Evolutionary conservation across 2,888 invertebrate species (phyloP).

Genomic region (Melanargia galathea): DNA sequence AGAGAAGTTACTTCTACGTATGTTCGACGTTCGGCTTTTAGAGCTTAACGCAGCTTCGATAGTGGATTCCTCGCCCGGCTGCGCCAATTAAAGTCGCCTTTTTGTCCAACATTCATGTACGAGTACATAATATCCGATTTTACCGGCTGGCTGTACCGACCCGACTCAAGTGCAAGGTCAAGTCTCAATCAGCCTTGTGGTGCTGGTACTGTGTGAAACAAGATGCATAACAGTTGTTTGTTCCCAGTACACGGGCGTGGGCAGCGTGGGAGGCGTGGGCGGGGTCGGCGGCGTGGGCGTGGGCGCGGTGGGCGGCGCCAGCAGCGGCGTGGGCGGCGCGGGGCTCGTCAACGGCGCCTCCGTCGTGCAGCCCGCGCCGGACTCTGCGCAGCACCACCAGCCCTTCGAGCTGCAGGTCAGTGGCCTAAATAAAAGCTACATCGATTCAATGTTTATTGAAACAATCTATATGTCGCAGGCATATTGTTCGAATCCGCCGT

Average conservation of each 20-base stretch:
- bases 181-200: too few relatives aligned
- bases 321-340: slow-evolving; percentile 56
- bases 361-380: slow-evolving; percentile 76
- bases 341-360: slow-evolving; percentile 75
- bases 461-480: too few relatives aligned
- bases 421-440: neutral
- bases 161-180: too few relatives aligned
- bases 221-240: neutral
- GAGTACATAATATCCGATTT: too few relatives aligned
- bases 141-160: too few relatives aligned
- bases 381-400: slow-evolving; percentile 84
- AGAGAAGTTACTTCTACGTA: too few relatives aligned
- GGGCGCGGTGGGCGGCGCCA: slow-evolving; percentile 49
- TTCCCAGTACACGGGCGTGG: slow-evolving; percentile 51
- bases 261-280: slow-evolving; percentile 38
- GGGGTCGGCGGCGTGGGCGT: slow-evolving; percentile 49
- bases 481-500: too few relatives aligned
- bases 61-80: too few relatives aligned
- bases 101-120: too few relatives aligned
- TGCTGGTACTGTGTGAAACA: neutral
- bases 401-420: slow-evolving; percentile 90
- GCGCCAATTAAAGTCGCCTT: too few relatives aligned
- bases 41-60: too few relatives aligned
- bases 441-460: neutral
- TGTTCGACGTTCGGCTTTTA: too few relatives aligned